These are phyloP conservation scores for Celastrina argiolus DNA, from an alignment of 2,888 invertebrate species.

Conservation along the genomic window DNA sequence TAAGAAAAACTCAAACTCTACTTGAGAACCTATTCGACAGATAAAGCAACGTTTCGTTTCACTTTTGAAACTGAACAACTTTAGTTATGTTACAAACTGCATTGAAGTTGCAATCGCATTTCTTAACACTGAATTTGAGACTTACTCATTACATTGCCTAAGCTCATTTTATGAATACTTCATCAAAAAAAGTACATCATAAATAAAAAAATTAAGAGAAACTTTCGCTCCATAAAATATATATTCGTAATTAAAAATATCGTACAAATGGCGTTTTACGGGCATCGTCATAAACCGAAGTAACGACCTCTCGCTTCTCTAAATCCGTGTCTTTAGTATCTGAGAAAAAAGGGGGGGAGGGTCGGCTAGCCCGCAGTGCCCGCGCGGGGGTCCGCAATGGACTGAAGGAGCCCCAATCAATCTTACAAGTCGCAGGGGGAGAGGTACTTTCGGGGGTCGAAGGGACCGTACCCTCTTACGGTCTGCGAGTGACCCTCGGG, in stretches of 20 bases:
- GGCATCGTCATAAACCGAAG: constrained; percentile 8
- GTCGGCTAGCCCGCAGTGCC: constrained; percentile 66
- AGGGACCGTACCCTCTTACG: constrained; percentile 75
- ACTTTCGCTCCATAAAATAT: neutral
- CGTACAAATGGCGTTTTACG: neutral
- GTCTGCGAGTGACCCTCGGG: constrained; percentile 67
- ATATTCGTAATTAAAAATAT: constrained; percentile 10
- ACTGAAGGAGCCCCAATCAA: constrained; percentile 79
- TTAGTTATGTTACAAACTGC: too few species aligned
- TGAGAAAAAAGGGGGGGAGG: constrained; percentile 71
- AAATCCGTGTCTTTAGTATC: constrained; percentile 52
- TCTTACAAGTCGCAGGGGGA: constrained; percentile 73
- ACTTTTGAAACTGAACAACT: too few species aligned
- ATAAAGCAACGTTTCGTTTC: too few species aligned
- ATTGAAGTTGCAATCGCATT: too few species aligned
- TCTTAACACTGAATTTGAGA: too few species aligned
- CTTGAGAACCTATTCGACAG: too few species aligned
- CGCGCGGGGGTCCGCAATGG: constrained; percentile 66
- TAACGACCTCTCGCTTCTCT: constrained; percentile 48
- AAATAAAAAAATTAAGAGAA: neutral
- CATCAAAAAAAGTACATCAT: neutral
- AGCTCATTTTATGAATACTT: too few species aligned
- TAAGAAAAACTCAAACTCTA: too few species aligned
- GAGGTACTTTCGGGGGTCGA: constrained; percentile 56
- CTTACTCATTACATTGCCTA: too few species aligned